Conservation (phyloP, 2,888 invertebrate genomes). For the Temnothorax ravouxi region DNA sequence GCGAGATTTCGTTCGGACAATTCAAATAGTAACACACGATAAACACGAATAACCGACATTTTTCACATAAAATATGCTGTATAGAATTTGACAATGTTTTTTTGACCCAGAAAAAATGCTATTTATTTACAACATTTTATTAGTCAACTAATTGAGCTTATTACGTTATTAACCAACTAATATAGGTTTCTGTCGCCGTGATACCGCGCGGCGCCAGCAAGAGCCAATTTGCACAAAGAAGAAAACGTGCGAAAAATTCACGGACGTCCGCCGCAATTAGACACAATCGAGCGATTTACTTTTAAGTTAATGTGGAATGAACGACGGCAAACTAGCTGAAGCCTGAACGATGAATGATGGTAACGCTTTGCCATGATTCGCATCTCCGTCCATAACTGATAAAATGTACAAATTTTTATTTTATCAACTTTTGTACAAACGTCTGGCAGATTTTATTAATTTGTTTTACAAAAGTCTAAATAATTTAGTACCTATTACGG, state of each 20-base stretch:
- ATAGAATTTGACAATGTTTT: not conserved
- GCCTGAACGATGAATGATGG: not conserved
- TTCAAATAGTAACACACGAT: conserved; percentile 7
- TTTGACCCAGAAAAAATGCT: conserved; percentile 33
- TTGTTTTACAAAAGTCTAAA: not conserved
- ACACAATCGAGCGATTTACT: conserved; percentile 59
- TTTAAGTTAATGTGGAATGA: conserved; percentile 39
- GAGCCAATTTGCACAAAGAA: conserved; percentile 79
- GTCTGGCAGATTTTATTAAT: not conserved
- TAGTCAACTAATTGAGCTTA: not conserved
- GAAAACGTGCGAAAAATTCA: conserved; percentile 64
- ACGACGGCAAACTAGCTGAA: not conserved
- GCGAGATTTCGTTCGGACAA: conserved; percentile 75
- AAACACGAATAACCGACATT: not conserved
- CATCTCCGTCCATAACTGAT: not conserved
- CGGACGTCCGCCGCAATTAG: conserved; percentile 54
- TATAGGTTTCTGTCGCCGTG: not conserved
- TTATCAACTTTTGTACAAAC: not conserved
- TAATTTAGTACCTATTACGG: not conserved
- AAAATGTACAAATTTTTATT: not conserved
- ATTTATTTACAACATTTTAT: not conserved
- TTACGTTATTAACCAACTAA: conserved; percentile 30
- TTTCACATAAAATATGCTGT: not conserved
- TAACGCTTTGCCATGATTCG: not conserved
- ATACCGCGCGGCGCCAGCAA: conserved; percentile 39